A percentile compares a stretch with the other conserved stretches of the same genome.
phyloP scores from a whole-genome alignment of 2,888 invertebrate species.

The Strigamia transsilvanica region DNA sequence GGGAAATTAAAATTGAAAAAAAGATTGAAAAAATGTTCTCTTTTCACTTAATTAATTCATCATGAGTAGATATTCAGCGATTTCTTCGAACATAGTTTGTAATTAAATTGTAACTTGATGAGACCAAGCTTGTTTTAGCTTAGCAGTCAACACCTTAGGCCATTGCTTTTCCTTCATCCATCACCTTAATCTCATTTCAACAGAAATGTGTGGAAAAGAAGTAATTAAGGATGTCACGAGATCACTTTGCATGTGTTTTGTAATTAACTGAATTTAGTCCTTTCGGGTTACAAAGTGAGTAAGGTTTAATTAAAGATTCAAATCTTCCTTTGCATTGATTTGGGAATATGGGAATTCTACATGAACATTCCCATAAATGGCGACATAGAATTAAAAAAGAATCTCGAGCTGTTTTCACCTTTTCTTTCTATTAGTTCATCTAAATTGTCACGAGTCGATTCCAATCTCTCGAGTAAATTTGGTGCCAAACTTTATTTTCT shows the following conservation, averaged over 20 bases:
- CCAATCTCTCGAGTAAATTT: no score
- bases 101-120: constrained; percentile 31
- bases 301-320: constrained; percentile 42
- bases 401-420: neutral
- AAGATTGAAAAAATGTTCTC: neutral
- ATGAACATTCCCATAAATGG: neutral
- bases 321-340: constrained; percentile 11
- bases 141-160: constrained; percentile 34
- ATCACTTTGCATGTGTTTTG: constrained; percentile 8
- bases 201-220: constrained; percentile 36
- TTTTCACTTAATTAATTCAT: neutral
- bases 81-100: neutral
- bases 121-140: neutral
- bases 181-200: constrained; percentile 35
- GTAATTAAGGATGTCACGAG: constrained; percentile 36
- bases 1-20: neutral
- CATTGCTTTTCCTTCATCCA: constrained; percentile 16
- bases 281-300: neutral
- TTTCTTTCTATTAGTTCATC: neutral
- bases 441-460: no score
- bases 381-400: no score
- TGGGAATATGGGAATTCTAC: constrained; percentile 8
- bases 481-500: neutral
- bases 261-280: constrained; percentile 29
- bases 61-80: neutral